Evolutionary conservation across 2,888 invertebrate species (phyloP).

Genomic region (Temnothorax rugatulus): DNA sequence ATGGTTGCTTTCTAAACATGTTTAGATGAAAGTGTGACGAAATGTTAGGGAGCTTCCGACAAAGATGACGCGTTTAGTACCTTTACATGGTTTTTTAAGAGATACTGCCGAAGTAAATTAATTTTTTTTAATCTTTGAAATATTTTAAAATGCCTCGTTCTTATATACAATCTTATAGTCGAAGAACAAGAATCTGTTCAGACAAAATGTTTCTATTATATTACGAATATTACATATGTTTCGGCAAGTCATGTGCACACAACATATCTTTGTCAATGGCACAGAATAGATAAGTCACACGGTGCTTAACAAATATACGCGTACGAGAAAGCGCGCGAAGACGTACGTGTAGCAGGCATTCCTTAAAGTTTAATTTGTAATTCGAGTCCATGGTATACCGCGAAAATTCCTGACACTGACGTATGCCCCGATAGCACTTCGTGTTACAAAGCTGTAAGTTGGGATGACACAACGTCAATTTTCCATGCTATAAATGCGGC

Average conservation of each 20-base stretch:
- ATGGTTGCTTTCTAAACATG: neutral
- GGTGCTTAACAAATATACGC: constrained; percentile 16
- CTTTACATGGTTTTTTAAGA: neutral
- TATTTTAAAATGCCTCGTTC: neutral
- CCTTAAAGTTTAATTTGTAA: constrained; percentile 53
- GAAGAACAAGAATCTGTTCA: neutral
- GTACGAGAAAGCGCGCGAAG: neutral
- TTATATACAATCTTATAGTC: neutral
- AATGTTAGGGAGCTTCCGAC: neutral
- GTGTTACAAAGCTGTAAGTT: constrained; percentile 9
- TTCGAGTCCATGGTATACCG: constrained; percentile 32
- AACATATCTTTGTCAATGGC: constrained; percentile 1
- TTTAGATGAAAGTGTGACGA: neutral
- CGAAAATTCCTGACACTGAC: constrained; percentile 38
- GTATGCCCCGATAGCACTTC: neutral
- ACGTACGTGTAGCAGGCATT: neutral
- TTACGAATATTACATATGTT: neutral
- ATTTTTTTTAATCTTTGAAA: neutral
- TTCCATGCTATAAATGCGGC: neutral
- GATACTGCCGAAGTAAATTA: neutral
- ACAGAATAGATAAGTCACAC: constrained; percentile 16
- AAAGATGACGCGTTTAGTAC: neutral
- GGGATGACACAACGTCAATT: constrained; percentile 25
- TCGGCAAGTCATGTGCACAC: neutral
- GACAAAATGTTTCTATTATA: neutral